phyloP scores from a whole-genome alignment of 2,797 vertebrate genomes.

The Sebastes alutus region DNA sequence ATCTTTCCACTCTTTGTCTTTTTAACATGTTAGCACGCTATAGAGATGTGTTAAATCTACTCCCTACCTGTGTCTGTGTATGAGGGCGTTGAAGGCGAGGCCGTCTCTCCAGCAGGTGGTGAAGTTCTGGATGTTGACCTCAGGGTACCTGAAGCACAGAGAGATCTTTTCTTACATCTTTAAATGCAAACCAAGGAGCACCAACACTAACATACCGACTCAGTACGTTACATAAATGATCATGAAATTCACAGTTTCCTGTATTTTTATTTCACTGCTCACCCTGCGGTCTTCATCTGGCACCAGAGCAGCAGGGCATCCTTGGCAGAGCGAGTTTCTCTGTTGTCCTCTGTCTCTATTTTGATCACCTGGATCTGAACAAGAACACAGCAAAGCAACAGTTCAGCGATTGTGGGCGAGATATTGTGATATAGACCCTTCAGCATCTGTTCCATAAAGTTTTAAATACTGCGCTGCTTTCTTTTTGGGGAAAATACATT shows the following conservation, averaged over 20 bases:
- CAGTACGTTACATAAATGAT: not conserved
- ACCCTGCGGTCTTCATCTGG: conserved; percentile 98
- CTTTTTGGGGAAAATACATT: not conserved
- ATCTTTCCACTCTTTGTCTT: not conserved
- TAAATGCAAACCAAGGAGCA: not conserved
- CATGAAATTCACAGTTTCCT: not conserved
- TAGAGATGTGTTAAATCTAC: not conserved
- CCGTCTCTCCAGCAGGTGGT: conserved; percentile 97
- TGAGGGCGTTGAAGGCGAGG: conserved; percentile 95
- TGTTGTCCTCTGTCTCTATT: conserved; percentile 95
- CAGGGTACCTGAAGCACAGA: conserved; percentile 84
- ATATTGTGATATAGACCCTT: not conserved
- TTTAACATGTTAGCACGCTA: not conserved
- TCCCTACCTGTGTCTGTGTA: conserved; percentile 92
- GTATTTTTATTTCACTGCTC: conserved; percentile 54
- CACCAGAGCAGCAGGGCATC: conserved; percentile 96
- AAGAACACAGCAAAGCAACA: not conserved
- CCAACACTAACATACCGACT: not conserved
- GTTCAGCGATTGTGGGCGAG: not conserved
- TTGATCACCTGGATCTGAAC: conserved; percentile 95
- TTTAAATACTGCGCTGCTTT: not conserved
- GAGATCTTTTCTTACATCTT: not conserved
- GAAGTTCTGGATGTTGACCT: conserved; percentile 98
- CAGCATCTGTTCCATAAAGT: not conserved
- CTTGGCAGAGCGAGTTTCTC: conserved; percentile 94